phyloP scores from a whole-genome alignment of 2,113 vertebrate genomes.

The Agelaius tricolor region DNA sequence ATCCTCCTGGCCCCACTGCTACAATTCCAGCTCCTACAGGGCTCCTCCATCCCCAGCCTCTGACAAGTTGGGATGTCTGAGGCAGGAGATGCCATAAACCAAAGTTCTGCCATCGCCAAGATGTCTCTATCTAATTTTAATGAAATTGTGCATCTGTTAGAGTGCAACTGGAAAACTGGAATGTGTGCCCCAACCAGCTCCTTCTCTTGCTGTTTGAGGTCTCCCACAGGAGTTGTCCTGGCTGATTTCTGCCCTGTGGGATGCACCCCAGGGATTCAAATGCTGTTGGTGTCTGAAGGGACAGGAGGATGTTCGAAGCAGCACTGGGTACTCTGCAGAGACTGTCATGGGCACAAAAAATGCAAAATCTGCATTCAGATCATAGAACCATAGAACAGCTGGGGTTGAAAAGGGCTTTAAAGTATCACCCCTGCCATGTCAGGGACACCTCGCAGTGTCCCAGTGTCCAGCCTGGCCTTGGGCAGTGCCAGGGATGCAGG shows the following conservation, averaged over 20 bases:
- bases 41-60: neutral
- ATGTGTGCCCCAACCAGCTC: neutral
- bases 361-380: neutral
- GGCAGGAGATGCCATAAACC: neutral
- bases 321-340: neutral
- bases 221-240: accelerated
- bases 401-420: neutral
- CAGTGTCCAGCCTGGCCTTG: neutral
- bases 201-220: neutral
- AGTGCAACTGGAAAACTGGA: accelerated
- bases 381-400: accelerated
- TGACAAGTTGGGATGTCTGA: accelerated
- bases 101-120: neutral
- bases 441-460: neutral
- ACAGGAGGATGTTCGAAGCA: neutral
- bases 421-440: accelerated
- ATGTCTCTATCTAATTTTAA: too few species aligned
- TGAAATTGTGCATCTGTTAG: too few species aligned
- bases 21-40: neutral
- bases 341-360: too few species aligned
- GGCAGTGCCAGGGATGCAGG: neutral
- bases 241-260: neutral
- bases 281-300: accelerated
- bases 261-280: neutral
- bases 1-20: neutral